Percentiles rank a stretch among this genome's conserved stretches.
phyloP scores from a whole-genome alignment of 2,797 vertebrate species.

The Amniataba percoides region DNA sequence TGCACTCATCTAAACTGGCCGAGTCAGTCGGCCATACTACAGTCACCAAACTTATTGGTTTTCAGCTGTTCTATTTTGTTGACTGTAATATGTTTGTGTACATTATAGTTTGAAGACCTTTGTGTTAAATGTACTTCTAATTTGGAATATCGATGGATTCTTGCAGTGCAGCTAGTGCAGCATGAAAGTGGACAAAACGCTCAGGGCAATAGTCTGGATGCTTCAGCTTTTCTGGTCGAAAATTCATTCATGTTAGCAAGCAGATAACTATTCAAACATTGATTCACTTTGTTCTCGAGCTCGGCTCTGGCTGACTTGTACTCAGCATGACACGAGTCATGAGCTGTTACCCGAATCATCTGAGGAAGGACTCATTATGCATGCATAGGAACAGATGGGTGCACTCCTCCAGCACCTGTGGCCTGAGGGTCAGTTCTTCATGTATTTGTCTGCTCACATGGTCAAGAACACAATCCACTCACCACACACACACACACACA shows the following conservation, averaged over 20 bases:
- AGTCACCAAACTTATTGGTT: too few species aligned
- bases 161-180: background rate
- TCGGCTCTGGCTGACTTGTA: background rate
- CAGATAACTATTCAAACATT: background rate
- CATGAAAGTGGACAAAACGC: background rate
- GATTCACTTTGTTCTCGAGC: background rate
- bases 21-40: too few species aligned
- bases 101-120: background rate
- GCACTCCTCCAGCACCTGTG: constrained; percentile 27
- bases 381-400: constrained; percentile 33
- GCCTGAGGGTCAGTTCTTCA: constrained; percentile 17
- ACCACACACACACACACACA: background rate
- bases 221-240: background rate
- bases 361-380: background rate
- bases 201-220: background rate
- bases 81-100: too few species aligned
- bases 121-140: too few species aligned
- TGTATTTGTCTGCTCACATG: background rate
- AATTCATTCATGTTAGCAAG: background rate
- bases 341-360: background rate
- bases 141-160: background rate
- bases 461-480: background rate
- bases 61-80: too few species aligned
- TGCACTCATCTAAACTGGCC: background rate
- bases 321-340: background rate